A percentile compares a stretch with the other conserved stretches of the same genome.
Evolutionary conservation across 2,113 vertebrate species (phyloP).

Genomic region (Zapus hudsonius): DNA sequence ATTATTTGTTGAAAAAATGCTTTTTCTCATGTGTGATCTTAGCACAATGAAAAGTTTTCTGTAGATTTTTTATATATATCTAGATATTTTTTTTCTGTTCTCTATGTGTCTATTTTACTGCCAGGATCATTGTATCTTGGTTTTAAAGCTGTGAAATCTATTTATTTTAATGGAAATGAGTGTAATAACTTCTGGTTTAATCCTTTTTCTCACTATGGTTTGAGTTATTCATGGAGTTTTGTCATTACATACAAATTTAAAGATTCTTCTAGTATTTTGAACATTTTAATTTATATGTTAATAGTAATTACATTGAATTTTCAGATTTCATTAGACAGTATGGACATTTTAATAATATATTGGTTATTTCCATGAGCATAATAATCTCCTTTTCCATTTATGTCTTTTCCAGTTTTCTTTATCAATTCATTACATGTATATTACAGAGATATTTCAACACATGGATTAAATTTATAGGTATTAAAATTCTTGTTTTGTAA

Average conservation of each 20-base stretch:
- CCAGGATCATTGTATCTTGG: not conserved
- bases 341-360: not conserved
- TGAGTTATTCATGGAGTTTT: not conserved
- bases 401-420: not conserved
- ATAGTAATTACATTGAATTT: not conserved
- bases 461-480: not conserved
- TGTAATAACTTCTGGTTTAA: not conserved
- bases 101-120: not conserved
- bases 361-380: not conserved
- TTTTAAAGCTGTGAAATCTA: not conserved
- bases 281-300: not conserved
- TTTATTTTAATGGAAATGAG: not conserved
- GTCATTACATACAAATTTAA: not conserved
- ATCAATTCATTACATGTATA: not conserved
- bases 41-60: not conserved
- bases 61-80: not conserved
- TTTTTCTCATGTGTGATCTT: not conserved
- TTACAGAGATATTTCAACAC: not conserved
- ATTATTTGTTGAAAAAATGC: not conserved
- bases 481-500: not conserved
- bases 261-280: not conserved
- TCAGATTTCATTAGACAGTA: not conserved
- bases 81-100: not conserved
- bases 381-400: no score
- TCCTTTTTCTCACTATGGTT: not conserved